Evolutionary conservation across 2,797 vertebrate genomes (phyloP), one percentile per base, ranked within the genome.

Genomic region (Choloepus didactylus): DNA sequence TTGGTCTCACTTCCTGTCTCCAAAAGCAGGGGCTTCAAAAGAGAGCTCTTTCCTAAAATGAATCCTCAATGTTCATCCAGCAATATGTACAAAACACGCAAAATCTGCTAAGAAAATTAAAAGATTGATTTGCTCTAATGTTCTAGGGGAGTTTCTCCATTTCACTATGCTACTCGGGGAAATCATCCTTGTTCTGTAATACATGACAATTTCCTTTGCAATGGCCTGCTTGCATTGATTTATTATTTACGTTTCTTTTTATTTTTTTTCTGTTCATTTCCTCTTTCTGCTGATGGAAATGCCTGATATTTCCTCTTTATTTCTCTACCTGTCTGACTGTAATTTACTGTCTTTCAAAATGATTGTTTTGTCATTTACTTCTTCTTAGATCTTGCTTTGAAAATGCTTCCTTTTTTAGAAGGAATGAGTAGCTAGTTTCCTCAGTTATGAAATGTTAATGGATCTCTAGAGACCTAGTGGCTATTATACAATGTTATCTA

Each of bases 401-500:
- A 96, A 95, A 46, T 96, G 79, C 79, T 98, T 97, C 96, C 83
- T 96, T 96, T 92, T 70, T 64, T 84, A 91, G 95, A 94, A 95
- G 88, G 83, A 97, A 56, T 90, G 96, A 83, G 44, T 91, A 84
- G 91, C 27, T 96, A 49, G 91, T 97, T 95, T 97, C 79, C 97
- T 93, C 82, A 85, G 29, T 91, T 96, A 91, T 97, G 95, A 98
- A 97, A 97, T 96, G 75, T 95, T 96, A 94, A 93, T 96, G 92
- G 87, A 60, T 83, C 49, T 97, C 76, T 95, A 92, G 95, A 92
- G 91, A 90, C 66, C 25, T 96, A 70, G 69, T 60, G 77, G 92
- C 46, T 97, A 70, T 87, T 73, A 46, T 7, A 14, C 19, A 90
- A 9, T 93, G n/a, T 80, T 86, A 38, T 84, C 80, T 91, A 0